A percentile compares a stretch with the other conserved stretches of the same genome.
phyloP scores from a whole-genome alignment of 2,113 vertebrate genomes.

The Neogobius melanostomus region DNA sequence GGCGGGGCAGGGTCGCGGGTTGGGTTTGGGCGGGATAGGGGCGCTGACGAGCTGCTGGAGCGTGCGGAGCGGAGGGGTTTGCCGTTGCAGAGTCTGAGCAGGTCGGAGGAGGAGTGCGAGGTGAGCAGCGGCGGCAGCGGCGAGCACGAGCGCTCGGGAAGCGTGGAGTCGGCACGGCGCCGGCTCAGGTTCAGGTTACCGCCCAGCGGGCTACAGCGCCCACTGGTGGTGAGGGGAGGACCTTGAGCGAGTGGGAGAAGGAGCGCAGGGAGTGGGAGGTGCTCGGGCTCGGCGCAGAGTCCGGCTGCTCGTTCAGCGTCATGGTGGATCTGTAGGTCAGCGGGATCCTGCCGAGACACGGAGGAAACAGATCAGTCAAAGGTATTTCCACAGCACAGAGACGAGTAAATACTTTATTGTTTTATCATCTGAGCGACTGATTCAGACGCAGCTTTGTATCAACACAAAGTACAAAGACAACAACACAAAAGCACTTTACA shows the following conservation, averaged over 20 bases:
- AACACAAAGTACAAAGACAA: too few species aligned
- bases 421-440: too few species aligned
- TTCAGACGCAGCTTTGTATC: too few species aligned
- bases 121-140: conserved; percentile 83
- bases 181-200: conserved; percentile 87
- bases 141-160: conserved; percentile 55
- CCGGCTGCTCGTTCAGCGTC: conserved; percentile 64
- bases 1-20: conserved; percentile 69
- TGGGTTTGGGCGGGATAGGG: conserved; percentile 94
- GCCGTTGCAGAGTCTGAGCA: conserved; percentile 84
- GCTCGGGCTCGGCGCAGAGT: conserved; percentile 64
- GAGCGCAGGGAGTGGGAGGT: conserved; percentile 85
- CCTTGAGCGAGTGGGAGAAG: conserved; percentile 90
- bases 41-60: conserved; percentile 94
- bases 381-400: not conserved
- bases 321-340: conserved; percentile 69
- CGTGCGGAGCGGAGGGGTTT: conserved; percentile 85
- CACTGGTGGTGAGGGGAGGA: conserved; percentile 71
- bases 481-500: too few species aligned
- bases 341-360: conserved; percentile 54
- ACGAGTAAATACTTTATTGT: not conserved
- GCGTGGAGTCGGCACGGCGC: conserved; percentile 70
- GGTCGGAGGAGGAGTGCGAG: conserved; percentile 95
- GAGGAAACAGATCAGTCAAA: not conserved
- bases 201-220: conserved; percentile 83